A percentile compares a stretch with the other conserved stretches of the same genome.
Conservation (phyloP, 2,113 vertebrate genomes). For the Ahaetulla prasina region DNA sequence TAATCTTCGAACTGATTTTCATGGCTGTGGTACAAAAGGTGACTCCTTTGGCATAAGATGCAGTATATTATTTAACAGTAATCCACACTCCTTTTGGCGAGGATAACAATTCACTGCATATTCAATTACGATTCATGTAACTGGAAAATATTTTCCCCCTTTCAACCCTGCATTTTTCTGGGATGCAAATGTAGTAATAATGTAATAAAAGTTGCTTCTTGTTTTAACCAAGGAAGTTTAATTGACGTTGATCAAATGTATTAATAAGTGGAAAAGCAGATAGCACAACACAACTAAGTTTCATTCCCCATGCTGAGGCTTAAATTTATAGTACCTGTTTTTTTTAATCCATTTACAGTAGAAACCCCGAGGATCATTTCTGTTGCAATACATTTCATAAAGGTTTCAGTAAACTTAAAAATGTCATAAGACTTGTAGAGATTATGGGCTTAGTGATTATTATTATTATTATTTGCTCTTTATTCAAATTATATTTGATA, state of each 20-base stretch:
- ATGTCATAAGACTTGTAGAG: background rate
- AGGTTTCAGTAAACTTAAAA: background rate
- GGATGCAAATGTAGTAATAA: background rate
- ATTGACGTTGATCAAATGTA: background rate
- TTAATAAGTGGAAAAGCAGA: background rate
- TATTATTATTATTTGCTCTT: background rate
- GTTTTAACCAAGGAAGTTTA: background rate
- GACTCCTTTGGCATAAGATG: background rate
- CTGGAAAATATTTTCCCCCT: background rate
- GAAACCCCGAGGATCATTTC: background rate
- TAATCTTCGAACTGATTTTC: background rate
- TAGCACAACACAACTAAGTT: background rate
- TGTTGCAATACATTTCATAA: background rate
- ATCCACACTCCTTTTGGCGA: conserved; percentile 12
- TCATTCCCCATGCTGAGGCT: background rate
- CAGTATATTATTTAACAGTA: background rate
- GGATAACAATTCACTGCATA: conserved; percentile 4
- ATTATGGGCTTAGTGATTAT: background rate
- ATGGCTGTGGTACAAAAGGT: conserved; percentile 1
- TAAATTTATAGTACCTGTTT: background rate
- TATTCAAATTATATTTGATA: background rate
- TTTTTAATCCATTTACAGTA: background rate
- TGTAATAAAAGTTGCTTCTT: background rate
- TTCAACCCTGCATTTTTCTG: conserved; percentile 8
- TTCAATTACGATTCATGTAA: conserved; percentile 13